Conservation (phyloP, 2,113 vertebrate genomes). For the Copsychus sechellarum region DNA sequence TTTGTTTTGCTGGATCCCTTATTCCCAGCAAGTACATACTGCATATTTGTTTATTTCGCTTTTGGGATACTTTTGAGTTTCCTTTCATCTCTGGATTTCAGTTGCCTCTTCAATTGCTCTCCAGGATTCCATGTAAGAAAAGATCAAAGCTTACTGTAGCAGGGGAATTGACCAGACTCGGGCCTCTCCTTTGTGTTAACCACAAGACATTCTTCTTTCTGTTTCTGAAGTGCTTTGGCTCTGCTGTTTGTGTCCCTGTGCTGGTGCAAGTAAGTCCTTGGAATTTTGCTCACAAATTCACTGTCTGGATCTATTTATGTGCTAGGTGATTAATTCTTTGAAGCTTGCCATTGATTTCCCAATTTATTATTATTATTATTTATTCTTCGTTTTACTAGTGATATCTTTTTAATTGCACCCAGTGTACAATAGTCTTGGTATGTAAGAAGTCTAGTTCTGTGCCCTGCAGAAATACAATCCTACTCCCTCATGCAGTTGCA, state of each 20-base stretch:
- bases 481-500: background rate
- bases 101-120: background rate
- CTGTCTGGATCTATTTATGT: background rate
- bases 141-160: constrained; percentile 57
- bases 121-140: constrained; percentile 9
- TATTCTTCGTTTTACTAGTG: background rate
- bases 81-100: background rate
- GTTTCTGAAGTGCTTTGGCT: constrained; percentile 64
- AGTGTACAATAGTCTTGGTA: background rate
- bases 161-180: constrained; percentile 73
- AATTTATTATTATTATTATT: background rate
- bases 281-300: background rate
- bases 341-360: background rate
- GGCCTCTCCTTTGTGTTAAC: constrained; percentile 73
- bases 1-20: background rate
- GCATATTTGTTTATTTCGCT: background rate
- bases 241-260: constrained; percentile 62
- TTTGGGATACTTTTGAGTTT: background rate
- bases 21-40: background rate
- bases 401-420: background rate
- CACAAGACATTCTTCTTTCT: constrained; percentile 82
- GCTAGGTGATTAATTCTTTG: background rate
- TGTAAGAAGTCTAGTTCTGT: background rate
- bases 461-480: background rate
- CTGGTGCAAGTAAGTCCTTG: constrained; percentile 77